A percentile compares a stretch with the other conserved stretches of the same genome.
Conservation (phyloP, 1,140 invertebrate species). For the Dendrolimus kikuchii region DNA sequence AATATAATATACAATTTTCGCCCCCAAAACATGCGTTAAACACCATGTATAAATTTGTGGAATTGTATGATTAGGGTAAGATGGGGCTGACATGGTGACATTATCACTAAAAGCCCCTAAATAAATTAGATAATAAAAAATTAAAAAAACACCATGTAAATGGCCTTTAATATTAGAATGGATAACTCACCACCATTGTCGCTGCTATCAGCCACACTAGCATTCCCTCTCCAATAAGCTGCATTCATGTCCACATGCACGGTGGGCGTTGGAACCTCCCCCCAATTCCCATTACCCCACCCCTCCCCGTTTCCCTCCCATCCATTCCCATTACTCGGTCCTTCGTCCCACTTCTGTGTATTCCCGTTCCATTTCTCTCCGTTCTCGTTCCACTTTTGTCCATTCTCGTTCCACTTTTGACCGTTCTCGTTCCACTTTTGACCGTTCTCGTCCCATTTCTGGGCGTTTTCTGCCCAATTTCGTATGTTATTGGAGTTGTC, state of each 20-base stretch:
- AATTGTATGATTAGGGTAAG: too few relatives aligned
- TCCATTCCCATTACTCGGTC: constrained; percentile 24
- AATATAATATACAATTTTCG: too few relatives aligned
- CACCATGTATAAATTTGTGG: too few relatives aligned
- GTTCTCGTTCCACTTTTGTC: constrained; percentile 20
- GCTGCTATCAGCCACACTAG: constrained; percentile 74
- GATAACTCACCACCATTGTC: constrained; percentile 53
- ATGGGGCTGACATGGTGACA: too few relatives aligned
- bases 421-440: constrained; percentile 42
- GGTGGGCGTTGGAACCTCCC: constrained; percentile 49
- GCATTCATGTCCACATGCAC: constrained; percentile 59
- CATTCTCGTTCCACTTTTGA: constrained; percentile 40
- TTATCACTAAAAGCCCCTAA: too few relatives aligned
- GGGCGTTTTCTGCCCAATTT: constrained; percentile 49
- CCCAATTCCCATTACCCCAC: constrained; percentile 57
- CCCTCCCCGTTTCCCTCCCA: constrained; percentile 37
- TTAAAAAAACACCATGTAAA: too few relatives aligned
- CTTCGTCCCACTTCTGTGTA: too few relatives aligned
- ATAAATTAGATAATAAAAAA: too few relatives aligned
- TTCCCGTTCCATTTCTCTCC: constrained; percentile 33
- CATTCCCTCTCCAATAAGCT: constrained; percentile 69
- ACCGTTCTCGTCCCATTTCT: constrained; percentile 34
- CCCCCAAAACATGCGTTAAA: too few relatives aligned
- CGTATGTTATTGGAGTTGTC: constrained; percentile 50
- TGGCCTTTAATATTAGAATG: too few relatives aligned